These are phyloP conservation scores for Auanema sp. DNA, from an alignment of 2,888 invertebrate species.

Conservation along the genomic window DNA sequence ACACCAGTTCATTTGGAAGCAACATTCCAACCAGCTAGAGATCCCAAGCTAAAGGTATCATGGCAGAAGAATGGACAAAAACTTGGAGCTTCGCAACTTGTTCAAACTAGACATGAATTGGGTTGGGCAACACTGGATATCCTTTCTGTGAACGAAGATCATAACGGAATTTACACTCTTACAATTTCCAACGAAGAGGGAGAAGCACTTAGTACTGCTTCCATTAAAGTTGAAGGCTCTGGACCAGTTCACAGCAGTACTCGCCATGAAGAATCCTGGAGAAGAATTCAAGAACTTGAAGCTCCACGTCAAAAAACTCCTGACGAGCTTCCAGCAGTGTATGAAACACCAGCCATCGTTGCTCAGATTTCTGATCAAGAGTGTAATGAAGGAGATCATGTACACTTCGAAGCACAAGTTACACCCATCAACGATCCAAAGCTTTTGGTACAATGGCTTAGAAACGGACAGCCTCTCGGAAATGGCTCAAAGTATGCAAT, in stretches of 20 bases:
- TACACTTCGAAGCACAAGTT: slow-evolving; percentile 88
- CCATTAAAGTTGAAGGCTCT: slow-evolving; percentile 73
- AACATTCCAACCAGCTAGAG: slow-evolving; percentile 92
- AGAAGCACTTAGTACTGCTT: slow-evolving; percentile 91
- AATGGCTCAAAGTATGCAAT: slow-evolving; percentile 70
- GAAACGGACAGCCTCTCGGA: slow-evolving; percentile 61
- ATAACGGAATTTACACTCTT: slow-evolving; percentile 92
- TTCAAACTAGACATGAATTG: slow-evolving; percentile 74
- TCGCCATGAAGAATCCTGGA: slow-evolving; percentile 88
- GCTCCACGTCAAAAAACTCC: slow-evolving; percentile 40
- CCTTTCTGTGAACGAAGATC: slow-evolving; percentile 71
- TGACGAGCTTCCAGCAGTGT: slow-evolving; percentile 51
- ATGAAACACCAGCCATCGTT: slow-evolving; percentile 70
- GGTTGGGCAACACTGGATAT: slow-evolving; percentile 90
- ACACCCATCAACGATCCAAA: slow-evolving; percentile 90
- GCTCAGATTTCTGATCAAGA: slow-evolving; percentile 87
- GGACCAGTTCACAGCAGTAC: slow-evolving; percentile 75
- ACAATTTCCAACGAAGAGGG: slow-evolving; percentile 87
- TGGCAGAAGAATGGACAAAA: slow-evolving; percentile 56
- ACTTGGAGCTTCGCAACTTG: slow-evolving; percentile 64
- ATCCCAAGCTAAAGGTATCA: slow-evolving; percentile 74
- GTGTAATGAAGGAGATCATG: slow-evolving; percentile 76
- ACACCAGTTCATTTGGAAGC: slow-evolving; percentile 92
- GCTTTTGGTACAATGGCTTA: slow-evolving; percentile 68
- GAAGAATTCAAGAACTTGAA: slow-evolving; percentile 82